These are phyloP conservation scores for Parazoanthus darwini DNA, from an alignment of 92 coral and sea anemone species.

Conservation along the genomic window DNA sequence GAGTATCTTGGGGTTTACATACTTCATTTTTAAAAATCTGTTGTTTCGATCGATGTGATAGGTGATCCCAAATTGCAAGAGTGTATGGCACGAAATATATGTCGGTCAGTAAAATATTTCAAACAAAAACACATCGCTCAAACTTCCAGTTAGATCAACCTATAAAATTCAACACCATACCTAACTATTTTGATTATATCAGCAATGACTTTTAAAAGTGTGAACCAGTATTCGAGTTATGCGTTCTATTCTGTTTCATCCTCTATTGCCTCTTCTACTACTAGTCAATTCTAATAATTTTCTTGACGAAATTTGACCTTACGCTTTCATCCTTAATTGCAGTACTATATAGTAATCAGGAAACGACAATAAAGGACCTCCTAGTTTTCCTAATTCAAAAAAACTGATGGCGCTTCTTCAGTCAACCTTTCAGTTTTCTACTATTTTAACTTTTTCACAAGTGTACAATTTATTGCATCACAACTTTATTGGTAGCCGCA, in stretches of 20 bases:
- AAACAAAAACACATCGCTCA: neutral
- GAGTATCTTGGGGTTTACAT: neutral
- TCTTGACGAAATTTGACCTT: neutral
- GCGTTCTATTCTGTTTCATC: neutral
- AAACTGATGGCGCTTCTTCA: neutral
- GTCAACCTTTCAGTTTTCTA: neutral
- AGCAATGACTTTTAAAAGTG: neutral
- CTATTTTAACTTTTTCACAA: neutral
- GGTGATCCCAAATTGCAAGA: neutral
- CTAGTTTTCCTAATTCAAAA: neutral
- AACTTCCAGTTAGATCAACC: neutral
- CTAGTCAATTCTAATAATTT: neutral
- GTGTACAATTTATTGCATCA: neutral
- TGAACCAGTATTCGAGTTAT: neutral
- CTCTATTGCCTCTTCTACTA: neutral
- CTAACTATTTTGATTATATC: neutral
- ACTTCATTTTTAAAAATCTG: neutral
- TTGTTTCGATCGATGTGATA: neutral
- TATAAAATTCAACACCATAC: neutral
- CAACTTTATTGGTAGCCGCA: neutral
- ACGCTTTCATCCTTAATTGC: conserved; percentile 4
- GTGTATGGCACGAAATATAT: neutral
- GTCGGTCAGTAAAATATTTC: neutral
- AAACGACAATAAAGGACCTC: neutral
- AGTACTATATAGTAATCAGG: neutral